Conservation (phyloP, 2,113 vertebrate genomes). For the Macroglossus sobrinus region DNA sequence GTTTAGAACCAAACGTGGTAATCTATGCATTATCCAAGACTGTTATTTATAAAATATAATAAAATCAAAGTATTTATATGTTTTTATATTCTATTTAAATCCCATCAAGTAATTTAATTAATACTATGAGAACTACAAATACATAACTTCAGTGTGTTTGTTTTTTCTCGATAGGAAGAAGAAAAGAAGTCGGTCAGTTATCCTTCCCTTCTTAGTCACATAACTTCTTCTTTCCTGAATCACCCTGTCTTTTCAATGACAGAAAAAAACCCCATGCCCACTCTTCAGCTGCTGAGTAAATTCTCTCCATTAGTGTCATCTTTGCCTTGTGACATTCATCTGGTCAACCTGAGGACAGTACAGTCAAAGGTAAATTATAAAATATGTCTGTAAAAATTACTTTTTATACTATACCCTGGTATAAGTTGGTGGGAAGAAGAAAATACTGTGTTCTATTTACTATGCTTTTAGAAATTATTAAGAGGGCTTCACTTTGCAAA, state of each 20-base stretch:
- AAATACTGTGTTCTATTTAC: neutral
- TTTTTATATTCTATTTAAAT: neutral
- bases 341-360: slow-evolving; percentile 92
- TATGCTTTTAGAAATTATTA: neutral
- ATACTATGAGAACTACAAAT: neutral
- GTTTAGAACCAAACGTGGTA: neutral
- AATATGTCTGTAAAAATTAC: neutral
- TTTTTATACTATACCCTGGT: neutral
- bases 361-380: slow-evolving; percentile 87
- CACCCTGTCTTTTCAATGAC: slow-evolving; percentile 90
- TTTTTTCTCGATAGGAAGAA: slow-evolving; percentile 80
- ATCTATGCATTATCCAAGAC: neutral
- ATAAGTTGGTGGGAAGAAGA: neutral
- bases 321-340: slow-evolving; percentile 92
- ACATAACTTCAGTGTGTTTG: neutral
- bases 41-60: neutral
- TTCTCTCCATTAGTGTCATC: slow-evolving; percentile 85
- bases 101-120: neutral
- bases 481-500: neutral
- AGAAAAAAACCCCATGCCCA: slow-evolving; percentile 53
- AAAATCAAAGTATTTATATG: neutral
- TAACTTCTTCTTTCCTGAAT: slow-evolving; percentile 86
- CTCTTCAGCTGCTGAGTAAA: slow-evolving; percentile 75
- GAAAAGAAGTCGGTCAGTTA: slow-evolving; percentile 83
- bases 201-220: slow-evolving; percentile 91